Base-by-base conservation (phyloP, 2,113 vertebrate species). In the Gambusia holbrooki region DNA sequence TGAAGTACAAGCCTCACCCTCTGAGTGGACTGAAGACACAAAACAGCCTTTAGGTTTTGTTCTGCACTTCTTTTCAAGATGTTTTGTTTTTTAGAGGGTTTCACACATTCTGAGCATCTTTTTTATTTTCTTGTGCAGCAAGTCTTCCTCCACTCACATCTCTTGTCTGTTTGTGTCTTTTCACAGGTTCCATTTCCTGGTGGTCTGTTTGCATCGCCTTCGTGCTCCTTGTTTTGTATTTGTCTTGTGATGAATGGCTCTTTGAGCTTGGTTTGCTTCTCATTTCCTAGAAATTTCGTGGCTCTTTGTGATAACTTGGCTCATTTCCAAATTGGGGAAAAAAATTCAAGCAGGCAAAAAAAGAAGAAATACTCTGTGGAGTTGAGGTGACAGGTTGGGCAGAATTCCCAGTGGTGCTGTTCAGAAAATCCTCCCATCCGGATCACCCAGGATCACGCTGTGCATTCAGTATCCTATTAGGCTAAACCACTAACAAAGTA, bases 381-480 rank as follows among this genome's bases (percentile, higher is more conserved):
- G 42, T 29, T 29, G 28, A 35, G 62, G 37, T 65, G 45, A 58
- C 33, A 76, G 73, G 73, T 76, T 32, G 66, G 66, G 40, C 40
- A 40, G 22, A n/a, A 4, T 68, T 69, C 67, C 62, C 35, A 0
- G 32, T 27, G 13, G 42, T 14, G 66, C 8, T 40, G 30, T 42
- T 42, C 65, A 22, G 33, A 65, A 58, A 82, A 48, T 33, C 45
- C 28, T 28, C 9, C 45, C 35, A 73, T 69, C 15, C 54, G 48
- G 58, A 77, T 40, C 14, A 60, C 71, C 68, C 61, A 68, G 69
- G 61, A 37, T 65, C 68, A 73, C 30, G 42, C 45, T 27, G 25
- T 69, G 51, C 67, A 74, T 63, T 66, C 32, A 14, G 33, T 61
- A 60, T 67, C 42, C 25, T 61, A 74, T 82, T 71, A 76, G 72